Base-by-base conservation (phyloP, 2,797 vertebrate species). In the Pseudotriccus pelzelni region DNA sequence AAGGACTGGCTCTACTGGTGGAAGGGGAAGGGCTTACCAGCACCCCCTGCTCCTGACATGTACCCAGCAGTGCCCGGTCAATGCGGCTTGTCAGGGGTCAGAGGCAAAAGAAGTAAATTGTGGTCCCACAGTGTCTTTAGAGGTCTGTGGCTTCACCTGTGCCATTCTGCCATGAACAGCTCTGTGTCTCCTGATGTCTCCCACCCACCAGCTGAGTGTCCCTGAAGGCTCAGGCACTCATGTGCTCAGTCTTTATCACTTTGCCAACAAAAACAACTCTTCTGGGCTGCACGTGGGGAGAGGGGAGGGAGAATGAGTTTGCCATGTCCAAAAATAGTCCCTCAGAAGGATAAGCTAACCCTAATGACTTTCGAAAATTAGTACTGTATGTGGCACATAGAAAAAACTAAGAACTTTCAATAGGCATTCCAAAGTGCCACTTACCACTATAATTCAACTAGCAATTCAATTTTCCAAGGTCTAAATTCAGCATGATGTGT, bases 401-500 rank as follows among this genome's bases (percentile, higher is more conserved):
- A 63, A 94, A 79, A 90, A 74, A 4, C 0, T 0, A 46, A 84
- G 50, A 81, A 77, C n/a, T 86, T 88, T 77, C 69, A 74, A 62
- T 62, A 88, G 49, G 25, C 46, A 68, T 90, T 91, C 41, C 77
- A 81, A 85, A 93, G 39, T 88, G 85, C 73, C 83, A 93, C 83
- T 96, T 93, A 84, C 4, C 14, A 32, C 58, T 89, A 28, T 88
- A 90, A 91, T 94, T 90, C 85, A 94, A 73, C 50, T 24, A 94
- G 73, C 62, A 90, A 81, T 93, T 88, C 85, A 86, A 52, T 94
- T 96, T 95, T 91, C 58, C 87, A 86, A 84, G 66, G 72, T 85
- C 84, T 89, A 89, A 66, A 96, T 85, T 83, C 89, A 84, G 90
- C 72, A 49, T 62, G 79, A 89, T 66, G 36, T 84, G 46, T 85